phyloP scores from a whole-genome alignment of 2,113 vertebrate genomes.

The Thalassarche chlororhynchos region DNA sequence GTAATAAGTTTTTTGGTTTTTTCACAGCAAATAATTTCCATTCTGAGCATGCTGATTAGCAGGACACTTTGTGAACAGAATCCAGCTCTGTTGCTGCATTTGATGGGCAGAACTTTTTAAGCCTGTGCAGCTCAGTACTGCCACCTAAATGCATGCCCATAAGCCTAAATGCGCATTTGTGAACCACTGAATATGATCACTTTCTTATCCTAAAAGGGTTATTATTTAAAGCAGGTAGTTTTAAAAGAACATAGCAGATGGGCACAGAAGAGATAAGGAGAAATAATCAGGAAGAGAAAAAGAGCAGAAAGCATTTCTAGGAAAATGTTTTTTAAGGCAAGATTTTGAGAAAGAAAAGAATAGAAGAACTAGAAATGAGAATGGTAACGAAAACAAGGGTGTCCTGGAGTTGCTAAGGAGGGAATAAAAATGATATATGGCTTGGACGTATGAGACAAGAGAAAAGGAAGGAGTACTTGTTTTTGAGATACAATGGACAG shows the following conservation, averaged over 20 bases:
- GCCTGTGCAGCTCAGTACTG: not conserved
- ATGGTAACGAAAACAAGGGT: not conserved
- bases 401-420: not conserved
- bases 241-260: not conserved
- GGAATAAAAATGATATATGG: rapidly evolving
- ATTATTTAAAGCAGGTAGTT: not conserved
- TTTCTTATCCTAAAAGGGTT: not conserved
- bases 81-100: not conserved
- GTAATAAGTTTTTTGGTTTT: not conserved
- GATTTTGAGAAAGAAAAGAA: not conserved
- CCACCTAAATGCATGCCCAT: not conserved
- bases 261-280: not conserved
- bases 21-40: not conserved
- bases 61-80: not conserved
- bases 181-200: not conserved
- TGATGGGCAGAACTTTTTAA: not conserved
- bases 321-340: not conserved
- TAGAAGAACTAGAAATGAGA: not conserved
- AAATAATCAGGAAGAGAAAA: not conserved
- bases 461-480: not conserved
- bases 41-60: not conserved
- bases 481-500: not conserved
- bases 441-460: not conserved
- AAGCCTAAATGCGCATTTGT: not conserved
- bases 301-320: not conserved